phyloP scores from a whole-genome alignment of 2,797 vertebrate genomes.

The Myotis pilosus region DNA sequence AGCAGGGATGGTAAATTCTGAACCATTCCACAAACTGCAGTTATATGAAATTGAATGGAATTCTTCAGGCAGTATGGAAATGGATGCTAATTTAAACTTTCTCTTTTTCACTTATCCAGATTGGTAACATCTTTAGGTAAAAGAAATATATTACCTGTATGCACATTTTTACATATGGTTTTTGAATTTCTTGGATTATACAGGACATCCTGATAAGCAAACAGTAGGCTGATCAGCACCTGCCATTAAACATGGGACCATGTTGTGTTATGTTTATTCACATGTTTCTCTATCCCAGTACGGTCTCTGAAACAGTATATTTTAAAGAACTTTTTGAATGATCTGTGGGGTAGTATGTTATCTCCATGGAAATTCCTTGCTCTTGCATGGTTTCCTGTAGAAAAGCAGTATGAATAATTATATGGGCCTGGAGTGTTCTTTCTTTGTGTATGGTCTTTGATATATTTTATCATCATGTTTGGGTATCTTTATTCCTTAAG shows the following conservation, averaged over 20 bases:
- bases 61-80: background rate
- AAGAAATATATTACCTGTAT: background rate
- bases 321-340: background rate
- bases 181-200: background rate
- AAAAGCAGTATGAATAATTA: background rate
- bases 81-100: background rate
- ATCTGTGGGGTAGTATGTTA: background rate
- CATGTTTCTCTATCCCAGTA: background rate
- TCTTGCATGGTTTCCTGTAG: background rate
- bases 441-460: background rate
- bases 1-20: background rate
- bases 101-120: background rate
- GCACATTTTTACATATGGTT: background rate
- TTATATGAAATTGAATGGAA: background rate
- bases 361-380: background rate
- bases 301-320: background rate
- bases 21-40: background rate
- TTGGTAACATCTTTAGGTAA: background rate
- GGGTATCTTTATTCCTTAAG: background rate
- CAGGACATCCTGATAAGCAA: background rate
- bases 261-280: background rate
- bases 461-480: background rate
- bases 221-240: background rate
- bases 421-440: background rate
- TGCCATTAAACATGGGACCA: background rate